A percentile compares a stretch with the other conserved stretches of the same genome.
phyloP scores from a whole-genome alignment of 2,888 invertebrate species.

The Pomacea canaliculata region DNA sequence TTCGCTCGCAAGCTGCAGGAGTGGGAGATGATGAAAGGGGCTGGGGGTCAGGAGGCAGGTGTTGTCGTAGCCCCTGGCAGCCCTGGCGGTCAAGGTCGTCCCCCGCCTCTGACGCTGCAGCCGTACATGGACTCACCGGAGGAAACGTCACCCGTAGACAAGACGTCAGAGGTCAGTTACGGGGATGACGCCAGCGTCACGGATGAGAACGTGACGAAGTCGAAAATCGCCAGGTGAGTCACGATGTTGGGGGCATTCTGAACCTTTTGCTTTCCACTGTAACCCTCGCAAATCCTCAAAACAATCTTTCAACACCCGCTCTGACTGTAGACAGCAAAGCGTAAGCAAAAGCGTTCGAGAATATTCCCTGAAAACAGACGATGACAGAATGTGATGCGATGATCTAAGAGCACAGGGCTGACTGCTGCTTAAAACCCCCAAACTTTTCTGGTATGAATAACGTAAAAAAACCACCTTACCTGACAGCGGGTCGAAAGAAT shows the following conservation, averaged over 20 bases:
- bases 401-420: neutral
- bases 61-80: neutral
- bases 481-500: no score
- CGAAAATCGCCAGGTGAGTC: conserved; percentile 56
- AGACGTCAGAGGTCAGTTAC: conserved; percentile 50
- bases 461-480: no score
- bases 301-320: no score
- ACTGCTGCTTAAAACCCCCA: no score
- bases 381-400: conserved; percentile 2
- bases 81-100: conserved; percentile 34
- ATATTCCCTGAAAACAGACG: conserved; percentile 3
- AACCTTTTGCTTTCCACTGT: neutral
- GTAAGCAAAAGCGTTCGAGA: no score
- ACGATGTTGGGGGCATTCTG: neutral
- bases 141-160: conserved; percentile 51
- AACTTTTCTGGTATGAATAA: no score
- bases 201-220: conserved; percentile 44
- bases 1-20: conserved; percentile 91
- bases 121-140: conserved; percentile 57
- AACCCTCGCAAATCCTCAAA: neutral
- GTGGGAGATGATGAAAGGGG: conserved; percentile 76
- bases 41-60: conserved; percentile 3
- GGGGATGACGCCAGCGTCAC: conserved; percentile 45
- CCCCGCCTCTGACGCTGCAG: conserved; percentile 51
- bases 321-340: no score